These are phyloP conservation scores for Coregonus ussuriensis DNA, from an alignment of 2,797 vertebrate genomes.

Conservation along the genomic window DNA sequence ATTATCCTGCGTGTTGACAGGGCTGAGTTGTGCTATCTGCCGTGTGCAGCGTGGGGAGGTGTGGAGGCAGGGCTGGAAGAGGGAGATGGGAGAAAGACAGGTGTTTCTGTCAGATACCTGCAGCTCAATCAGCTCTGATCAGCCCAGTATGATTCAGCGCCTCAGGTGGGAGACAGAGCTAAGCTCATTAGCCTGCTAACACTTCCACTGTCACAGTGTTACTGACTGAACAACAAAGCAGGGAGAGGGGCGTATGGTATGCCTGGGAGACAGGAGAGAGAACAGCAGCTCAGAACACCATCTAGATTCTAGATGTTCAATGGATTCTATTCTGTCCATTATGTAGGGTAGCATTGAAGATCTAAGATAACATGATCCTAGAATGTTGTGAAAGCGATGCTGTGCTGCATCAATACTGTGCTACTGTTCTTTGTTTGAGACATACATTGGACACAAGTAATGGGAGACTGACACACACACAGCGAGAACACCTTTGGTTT, in stretches of 20 bases:
- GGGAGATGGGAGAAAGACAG: slow-evolving; percentile 19
- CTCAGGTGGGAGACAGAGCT: slow-evolving; percentile 68
- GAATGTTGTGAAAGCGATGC: not conserved
- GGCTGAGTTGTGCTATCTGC: slow-evolving; percentile 85
- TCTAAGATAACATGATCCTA: not conserved
- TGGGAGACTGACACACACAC: slow-evolving; percentile 1
- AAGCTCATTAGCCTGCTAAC: slow-evolving; percentile 64
- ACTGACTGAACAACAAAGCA: slow-evolving; percentile 24
- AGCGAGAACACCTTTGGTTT: slow-evolving; percentile 32
- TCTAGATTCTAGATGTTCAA: not conserved
- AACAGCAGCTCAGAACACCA: not conserved
- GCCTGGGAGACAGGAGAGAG: not conserved
- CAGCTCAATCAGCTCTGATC: slow-evolving; percentile 66
- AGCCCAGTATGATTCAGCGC: slow-evolving; percentile 63
- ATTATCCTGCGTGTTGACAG: slow-evolving; percentile 88
- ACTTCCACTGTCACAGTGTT: slow-evolving; percentile 14
- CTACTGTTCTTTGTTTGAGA: not conserved
- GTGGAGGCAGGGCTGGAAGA: slow-evolving; percentile 37
- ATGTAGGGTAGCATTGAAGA: too few species aligned
- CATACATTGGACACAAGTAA: not conserved
- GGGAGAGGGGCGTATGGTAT: not conserved
- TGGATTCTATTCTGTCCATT: too few species aligned
- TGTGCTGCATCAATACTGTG: not conserved
- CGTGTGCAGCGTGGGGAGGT: slow-evolving; percentile 66
- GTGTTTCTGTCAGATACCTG: slow-evolving; percentile 73